phyloP scores from a whole-genome alignment of 2,113 vertebrate species.

The Perca flavescens region DNA sequence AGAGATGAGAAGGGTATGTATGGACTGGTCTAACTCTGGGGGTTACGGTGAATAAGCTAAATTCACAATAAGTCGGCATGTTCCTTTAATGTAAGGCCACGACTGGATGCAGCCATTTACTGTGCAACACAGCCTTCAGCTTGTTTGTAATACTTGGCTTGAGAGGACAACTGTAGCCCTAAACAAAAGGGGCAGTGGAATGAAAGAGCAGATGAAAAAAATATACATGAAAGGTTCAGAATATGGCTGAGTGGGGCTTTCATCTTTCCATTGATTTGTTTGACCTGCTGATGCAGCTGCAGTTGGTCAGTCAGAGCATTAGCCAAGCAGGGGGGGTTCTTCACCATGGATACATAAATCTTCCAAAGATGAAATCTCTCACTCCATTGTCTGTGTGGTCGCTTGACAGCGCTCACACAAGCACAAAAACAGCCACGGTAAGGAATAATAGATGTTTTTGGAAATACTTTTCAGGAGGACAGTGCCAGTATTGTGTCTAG shows the following conservation, averaged over 20 bases:
- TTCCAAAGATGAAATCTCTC: constrained; percentile 59
- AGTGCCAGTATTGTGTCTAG: background rate
- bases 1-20: no score
- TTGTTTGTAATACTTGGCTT: constrained; percentile 17
- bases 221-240: constrained; percentile 42
- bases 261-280: constrained; percentile 70
- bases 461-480: background rate
- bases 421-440: background rate
- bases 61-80: no score
- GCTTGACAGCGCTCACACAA: constrained; percentile 3
- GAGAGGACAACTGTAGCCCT: background rate
- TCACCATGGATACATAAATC: constrained; percentile 68
- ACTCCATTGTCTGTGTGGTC: constrained; percentile 23
- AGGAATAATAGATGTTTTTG: constrained; percentile 13
- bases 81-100: background rate
- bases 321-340: constrained; percentile 22
- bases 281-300: constrained; percentile 59
- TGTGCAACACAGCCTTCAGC: background rate
- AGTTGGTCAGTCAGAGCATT: constrained; percentile 20
- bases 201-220: constrained; percentile 5
- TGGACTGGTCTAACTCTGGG: no score
- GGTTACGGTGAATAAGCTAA: no score
- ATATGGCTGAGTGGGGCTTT: constrained; percentile 57
- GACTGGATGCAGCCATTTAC: background rate
- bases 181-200: background rate